Conservation (phyloP, 2,113 vertebrate species). For the Pterocles gutturalis region DNA sequence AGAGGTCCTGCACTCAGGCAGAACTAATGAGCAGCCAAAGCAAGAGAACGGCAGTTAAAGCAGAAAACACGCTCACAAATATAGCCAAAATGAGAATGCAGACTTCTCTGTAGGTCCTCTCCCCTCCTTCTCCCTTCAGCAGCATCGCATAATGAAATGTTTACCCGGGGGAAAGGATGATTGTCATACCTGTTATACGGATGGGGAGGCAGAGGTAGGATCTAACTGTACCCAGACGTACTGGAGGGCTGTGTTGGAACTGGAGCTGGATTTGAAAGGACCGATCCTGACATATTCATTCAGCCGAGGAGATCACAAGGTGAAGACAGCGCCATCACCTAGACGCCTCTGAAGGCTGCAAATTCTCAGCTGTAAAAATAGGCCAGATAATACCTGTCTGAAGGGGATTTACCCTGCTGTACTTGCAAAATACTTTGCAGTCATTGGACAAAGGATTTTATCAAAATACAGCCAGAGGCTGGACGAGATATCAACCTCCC, state of each 20-base stretch:
- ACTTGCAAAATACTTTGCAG: conserved; percentile 8
- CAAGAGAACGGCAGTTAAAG: conserved; percentile 36
- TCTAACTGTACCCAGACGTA: background rate
- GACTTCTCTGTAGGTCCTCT: conserved; percentile 17
- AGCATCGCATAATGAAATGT: background rate
- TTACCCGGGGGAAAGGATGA: conserved; percentile 15
- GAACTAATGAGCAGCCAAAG: conserved; percentile 69
- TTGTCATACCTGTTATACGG: conserved; percentile 18
- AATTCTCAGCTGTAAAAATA: conserved; percentile 45
- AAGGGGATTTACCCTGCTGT: background rate
- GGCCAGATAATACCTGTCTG: conserved; percentile 47
- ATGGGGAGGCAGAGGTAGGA: conserved; percentile 17
- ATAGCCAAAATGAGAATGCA: conserved; percentile 38
- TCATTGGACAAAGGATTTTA: conserved; percentile 42
- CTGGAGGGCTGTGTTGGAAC: background rate
- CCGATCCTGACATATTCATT: background rate
- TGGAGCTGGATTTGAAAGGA: background rate
- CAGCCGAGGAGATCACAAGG: background rate
- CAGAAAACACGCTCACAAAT: conserved; percentile 30
- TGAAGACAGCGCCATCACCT: background rate
- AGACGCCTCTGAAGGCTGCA: background rate
- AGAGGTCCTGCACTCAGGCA: conserved; percentile 72
- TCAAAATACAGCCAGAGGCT: conserved; percentile 53
- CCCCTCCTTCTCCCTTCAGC: background rate
- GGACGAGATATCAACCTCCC: conserved; percentile 10